Base-by-base conservation (phyloP, 1,140 invertebrate species). In the honey bee (Apis mellifera) region DNA sequence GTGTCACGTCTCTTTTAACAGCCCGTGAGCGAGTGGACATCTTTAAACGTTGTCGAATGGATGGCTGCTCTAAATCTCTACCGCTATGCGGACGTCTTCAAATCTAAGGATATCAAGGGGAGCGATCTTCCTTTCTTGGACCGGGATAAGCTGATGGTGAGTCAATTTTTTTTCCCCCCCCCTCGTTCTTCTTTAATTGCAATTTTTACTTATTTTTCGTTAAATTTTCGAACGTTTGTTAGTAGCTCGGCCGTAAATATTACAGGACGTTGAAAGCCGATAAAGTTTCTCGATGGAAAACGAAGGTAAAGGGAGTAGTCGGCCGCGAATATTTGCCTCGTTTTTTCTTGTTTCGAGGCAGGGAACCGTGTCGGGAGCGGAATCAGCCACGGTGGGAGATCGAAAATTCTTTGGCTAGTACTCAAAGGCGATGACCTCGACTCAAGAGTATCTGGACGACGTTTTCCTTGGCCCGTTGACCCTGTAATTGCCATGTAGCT, bases 41-140 rank as follows among this genome's bases (percentile, higher is more conserved):
- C 95, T 77, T 91, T 94, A 59, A 95, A 97, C 92, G 96, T 97
- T 23, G 94, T 96, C 79, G 96, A 97, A 93, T 97, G 96, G 96
- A 96, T 97, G 96, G 96, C 96, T 79, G 95, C 96, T 57, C 89
- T 96, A 73, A 97, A 97, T 92, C 93, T 97, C 52, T 96, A 96
- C 89, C 94, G 95, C 73, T 97, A 97, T 94, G 95, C 95, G 82
- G 96, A 97, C 90, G 94, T 96, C 76, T 97, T 97, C 94, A 95
- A 96, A 89, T 96, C 96, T 81, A 96, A 96, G 90, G 95, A 96
- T 87, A 96, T 97, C 90, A 96, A 96, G 93, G 96, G 96, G 78
- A 93, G 94, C 78, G 96, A 97, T 93, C 94, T 97, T 75, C 92
- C 95, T 81, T 92, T 95, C 86, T 93, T 97, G 91, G 96, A 96